Evolutionary conservation across 1,140 invertebrate species (phyloP).

Genomic region (Heterodera carotae): DNA sequence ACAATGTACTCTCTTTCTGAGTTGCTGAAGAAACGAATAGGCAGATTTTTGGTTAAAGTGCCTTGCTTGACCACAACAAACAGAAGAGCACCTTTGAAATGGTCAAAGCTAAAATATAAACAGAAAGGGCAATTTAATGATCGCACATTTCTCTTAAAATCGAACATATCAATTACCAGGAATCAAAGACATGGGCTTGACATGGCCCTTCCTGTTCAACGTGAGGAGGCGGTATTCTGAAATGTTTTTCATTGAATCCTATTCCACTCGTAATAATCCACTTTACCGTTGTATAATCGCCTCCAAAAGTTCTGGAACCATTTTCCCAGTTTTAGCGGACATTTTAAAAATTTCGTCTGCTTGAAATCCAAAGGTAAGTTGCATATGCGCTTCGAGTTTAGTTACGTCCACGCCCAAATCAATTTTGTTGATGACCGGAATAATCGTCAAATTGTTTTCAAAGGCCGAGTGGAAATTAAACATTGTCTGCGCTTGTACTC

Average conservation of each 20-base stretch:
- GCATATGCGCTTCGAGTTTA: constrained; percentile 73
- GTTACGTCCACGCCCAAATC: constrained; percentile 74
- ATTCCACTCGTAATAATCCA: neutral
- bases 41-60: constrained; percentile 63
- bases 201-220: constrained; percentile 71
- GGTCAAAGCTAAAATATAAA: constrained; percentile 68
- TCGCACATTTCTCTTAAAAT: neutral
- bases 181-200: constrained; percentile 85
- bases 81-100: constrained; percentile 80
- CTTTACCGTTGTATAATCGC: constrained; percentile 65
- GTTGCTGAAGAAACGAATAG: constrained; percentile 73
- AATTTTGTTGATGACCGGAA: constrained; percentile 95
- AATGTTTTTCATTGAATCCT: constrained; percentile 29
- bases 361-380: constrained; percentile 82
- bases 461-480: constrained; percentile 93
- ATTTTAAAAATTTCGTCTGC: constrained; percentile 74
- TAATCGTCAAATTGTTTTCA: constrained; percentile 77
- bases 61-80: constrained; percentile 72
- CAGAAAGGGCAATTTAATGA: neutral
- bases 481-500: constrained; percentile 94
- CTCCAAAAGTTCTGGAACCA: constrained; percentile 66
- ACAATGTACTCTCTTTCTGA: constrained; percentile 77
- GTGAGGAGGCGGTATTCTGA: constrained; percentile 70
- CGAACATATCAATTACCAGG: constrained; percentile 74
- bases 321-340: constrained; percentile 76